Evolutionary conservation across 2,797 vertebrate genomes (phyloP).

Genomic region (Coilia nasus): DNA sequence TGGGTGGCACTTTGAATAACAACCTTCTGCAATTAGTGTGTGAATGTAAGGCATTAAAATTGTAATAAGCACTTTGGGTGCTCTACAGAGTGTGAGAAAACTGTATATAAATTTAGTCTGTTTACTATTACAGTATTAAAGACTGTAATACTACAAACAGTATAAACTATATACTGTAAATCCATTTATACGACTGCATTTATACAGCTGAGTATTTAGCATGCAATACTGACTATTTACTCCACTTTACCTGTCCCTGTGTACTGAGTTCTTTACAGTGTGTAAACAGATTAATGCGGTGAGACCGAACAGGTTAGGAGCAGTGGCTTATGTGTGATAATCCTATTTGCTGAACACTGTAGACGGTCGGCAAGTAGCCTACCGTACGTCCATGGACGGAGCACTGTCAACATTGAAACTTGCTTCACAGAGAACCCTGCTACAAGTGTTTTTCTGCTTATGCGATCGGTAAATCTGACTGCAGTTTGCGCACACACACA

Average conservation of each 20-base stretch:
- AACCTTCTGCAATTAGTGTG: too few species aligned
- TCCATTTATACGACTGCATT: too few species aligned
- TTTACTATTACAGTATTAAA: too few species aligned
- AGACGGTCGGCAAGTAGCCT: neutral
- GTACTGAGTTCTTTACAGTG: neutral
- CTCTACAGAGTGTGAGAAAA: too few species aligned
- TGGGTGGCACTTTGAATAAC: too few species aligned
- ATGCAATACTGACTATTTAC: neutral
- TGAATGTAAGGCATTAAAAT: too few species aligned
- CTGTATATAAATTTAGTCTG: too few species aligned
- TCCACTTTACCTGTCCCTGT: neutral
- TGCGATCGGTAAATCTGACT: neutral
- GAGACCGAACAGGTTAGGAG: neutral
- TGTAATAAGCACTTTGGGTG: too few species aligned
- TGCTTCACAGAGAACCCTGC: neutral
- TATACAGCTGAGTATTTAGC: too few species aligned
- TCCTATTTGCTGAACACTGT: neutral
- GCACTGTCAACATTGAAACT: neutral
- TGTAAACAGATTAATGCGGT: neutral
- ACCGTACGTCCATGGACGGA: neutral
- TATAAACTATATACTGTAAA: too few species aligned
- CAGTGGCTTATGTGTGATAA: conserved; percentile 9
- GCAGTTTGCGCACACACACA: neutral
- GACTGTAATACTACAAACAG: too few species aligned
- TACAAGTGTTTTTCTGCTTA: neutral